Percentiles rank a stretch among this genome's conserved stretches.
phyloP scores from a whole-genome alignment of 2,113 vertebrate genomes.

The Montifringilla adamsi region DNA sequence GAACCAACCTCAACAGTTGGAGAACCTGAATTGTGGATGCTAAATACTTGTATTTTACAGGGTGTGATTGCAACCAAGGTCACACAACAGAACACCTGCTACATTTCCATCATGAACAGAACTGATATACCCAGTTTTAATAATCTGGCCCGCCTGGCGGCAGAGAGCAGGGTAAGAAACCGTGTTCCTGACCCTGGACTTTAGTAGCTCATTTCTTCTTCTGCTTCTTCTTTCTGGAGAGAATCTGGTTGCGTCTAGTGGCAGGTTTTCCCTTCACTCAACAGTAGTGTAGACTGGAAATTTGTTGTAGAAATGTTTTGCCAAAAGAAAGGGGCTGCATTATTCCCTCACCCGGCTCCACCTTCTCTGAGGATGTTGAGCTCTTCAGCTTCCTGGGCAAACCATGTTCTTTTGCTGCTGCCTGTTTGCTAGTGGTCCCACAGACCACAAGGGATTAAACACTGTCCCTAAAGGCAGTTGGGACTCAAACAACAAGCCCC shows the following conservation, averaged over 20 bases:
- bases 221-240: neutral
- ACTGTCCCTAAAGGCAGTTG: too few relatives aligned
- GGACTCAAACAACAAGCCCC: too few relatives aligned
- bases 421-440: too few relatives aligned
- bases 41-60: neutral
- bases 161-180: neutral
- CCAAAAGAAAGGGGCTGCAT: neutral
- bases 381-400: neutral
- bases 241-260: too few relatives aligned
- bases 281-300: neutral
- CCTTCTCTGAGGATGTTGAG: neutral
- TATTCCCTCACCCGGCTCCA: neutral
- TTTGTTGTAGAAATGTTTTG: neutral
- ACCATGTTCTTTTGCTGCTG: too few relatives aligned
- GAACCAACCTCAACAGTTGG: rapidly evolving
- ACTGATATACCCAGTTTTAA: neutral
- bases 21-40: rapidly evolving
- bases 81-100: neutral
- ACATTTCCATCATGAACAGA: neutral
- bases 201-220: rapidly evolving
- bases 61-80: neutral
- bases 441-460: too few relatives aligned
- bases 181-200: neutral
- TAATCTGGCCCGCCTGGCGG: neutral
- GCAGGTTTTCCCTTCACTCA: neutral